Evolutionary conservation across 2,797 vertebrate genomes (phyloP), one percentile per base, ranked within the genome.

Genomic region (Erethizon dorsatum): DNA sequence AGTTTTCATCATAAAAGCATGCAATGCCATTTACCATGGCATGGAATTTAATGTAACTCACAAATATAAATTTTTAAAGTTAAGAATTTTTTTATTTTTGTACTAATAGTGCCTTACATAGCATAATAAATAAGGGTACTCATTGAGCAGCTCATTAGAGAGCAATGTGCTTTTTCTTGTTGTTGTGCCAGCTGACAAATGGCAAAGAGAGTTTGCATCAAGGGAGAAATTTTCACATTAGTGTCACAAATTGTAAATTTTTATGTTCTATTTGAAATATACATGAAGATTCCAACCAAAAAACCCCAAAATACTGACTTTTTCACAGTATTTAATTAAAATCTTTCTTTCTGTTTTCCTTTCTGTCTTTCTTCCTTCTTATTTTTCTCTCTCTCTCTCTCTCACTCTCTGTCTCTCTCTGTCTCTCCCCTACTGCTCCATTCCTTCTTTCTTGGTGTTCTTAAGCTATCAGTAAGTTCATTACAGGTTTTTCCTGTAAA

Each of bases 61-160:
- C 33, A 86, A 96, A 79, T 79, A 89, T 71, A 86, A 88, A 89
- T 45, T 94, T 92, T 96, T 90, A 94, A 87, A 57, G 18, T 75
- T 83, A 37, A 54, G 18, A 52, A 18, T 3, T 28, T 61, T 61
- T 65, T 88, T 89, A 86, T 97, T 94, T 93, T 28, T 88, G 22
- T 45, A 67, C 56, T 83, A 96, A 94, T 52, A 14, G 2, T 88
- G 33, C 83, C 54, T 94, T 91, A 65, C 1, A 45, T 41, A 84
- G 37, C 20, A 65, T 83, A 89, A 85, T 89, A 89, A 95, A 80
- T 91, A 83, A 83, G 31, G 54, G 2, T 83, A n/a, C 59, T 95
- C 1, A 71, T 77, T 93, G 26, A 89, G 88, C 52, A 78, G 47
- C 84, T 93, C 20, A 57, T 71, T 85, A 83, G 37, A 82, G 33